These are phyloP conservation scores for Champsocephalus gunnari DNA, from an alignment of 2,797 vertebrate genomes.

Conservation along the genomic window DNA sequence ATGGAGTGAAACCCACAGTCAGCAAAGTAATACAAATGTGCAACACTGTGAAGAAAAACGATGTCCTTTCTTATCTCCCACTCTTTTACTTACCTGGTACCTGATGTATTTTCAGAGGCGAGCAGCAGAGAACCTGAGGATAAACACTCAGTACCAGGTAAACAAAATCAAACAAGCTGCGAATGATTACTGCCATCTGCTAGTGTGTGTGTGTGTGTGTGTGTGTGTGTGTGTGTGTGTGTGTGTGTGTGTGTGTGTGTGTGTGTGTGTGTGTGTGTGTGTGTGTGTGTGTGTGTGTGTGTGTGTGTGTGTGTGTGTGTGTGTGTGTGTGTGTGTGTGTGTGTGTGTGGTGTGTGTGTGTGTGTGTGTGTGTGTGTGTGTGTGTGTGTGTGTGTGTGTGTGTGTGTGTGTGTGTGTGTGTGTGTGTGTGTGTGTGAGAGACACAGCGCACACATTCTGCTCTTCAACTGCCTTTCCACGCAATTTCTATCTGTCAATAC, in stretches of 20 bases:
- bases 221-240: background rate
- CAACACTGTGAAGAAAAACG: conserved; percentile 16
- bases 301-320: conserved; percentile 15
- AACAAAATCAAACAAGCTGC: conserved; percentile 19
- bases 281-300: too few relatives aligned
- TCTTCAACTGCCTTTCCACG: conserved; percentile 2
- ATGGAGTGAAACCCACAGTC: conserved; percentile 11
- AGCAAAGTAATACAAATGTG: conserved; percentile 13
- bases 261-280: too few relatives aligned
- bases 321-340: too few relatives aligned
- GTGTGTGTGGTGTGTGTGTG: too few relatives aligned
- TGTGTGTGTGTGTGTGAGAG: conserved; percentile 1
- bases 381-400: too few relatives aligned
- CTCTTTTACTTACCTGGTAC: conserved; percentile 25
- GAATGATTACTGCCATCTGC: conserved; percentile 19
- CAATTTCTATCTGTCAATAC: conserved; percentile 25
- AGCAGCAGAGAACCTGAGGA: conserved; percentile 95
- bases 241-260: too few relatives aligned
- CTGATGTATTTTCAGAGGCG: conserved; percentile 85
- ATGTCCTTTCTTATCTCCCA: background rate
- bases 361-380: too few relatives aligned
- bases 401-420: too few relatives aligned
- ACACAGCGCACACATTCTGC: conserved; percentile 20
- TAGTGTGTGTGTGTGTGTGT: background rate
- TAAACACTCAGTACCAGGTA: conserved; percentile 98